phyloP scores from a whole-genome alignment of 35 echinoderm and acorn worm species.

The Anneissia japonica region DNA sequence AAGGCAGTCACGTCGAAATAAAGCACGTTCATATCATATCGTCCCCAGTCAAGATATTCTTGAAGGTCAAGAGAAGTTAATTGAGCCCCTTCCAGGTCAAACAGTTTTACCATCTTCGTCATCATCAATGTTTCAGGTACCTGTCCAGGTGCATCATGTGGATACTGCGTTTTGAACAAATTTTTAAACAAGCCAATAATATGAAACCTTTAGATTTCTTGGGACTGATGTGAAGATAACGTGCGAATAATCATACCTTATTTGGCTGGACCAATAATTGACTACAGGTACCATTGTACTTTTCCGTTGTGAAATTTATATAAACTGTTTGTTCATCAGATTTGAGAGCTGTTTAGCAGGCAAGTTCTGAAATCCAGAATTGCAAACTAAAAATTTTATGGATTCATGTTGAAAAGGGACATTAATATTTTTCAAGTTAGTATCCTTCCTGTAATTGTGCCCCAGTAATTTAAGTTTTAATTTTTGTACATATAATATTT shows the following conservation, averaged over 20 bases:
- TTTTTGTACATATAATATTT: too few relatives aligned
- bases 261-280: background rate
- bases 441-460: too few relatives aligned
- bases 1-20: constrained; percentile 22
- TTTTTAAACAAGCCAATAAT: background rate
- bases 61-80: constrained; percentile 31
- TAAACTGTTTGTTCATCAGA: too few relatives aligned
- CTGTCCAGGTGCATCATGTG: constrained; percentile 75
- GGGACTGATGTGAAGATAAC: background rate
- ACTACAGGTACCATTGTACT: background rate
- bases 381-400: too few relatives aligned
- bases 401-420: too few relatives aligned
- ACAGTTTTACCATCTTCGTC: constrained; percentile 76
- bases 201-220: background rate
- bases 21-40: constrained; percentile 33
- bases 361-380: too few relatives aligned
- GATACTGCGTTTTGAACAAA: constrained; percentile 64
- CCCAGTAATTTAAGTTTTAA: too few relatives aligned
- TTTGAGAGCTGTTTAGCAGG: too few relatives aligned
- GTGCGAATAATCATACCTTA: too few relatives aligned
- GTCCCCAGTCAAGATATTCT: constrained; percentile 50
- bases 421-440: too few relatives aligned
- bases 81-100: constrained; percentile 42
- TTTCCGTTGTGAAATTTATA: too few relatives aligned
- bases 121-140: constrained; percentile 39